Evolutionary conservation across 2,113 vertebrate species (phyloP).

Genomic region (Maccullochella peelii): DNA sequence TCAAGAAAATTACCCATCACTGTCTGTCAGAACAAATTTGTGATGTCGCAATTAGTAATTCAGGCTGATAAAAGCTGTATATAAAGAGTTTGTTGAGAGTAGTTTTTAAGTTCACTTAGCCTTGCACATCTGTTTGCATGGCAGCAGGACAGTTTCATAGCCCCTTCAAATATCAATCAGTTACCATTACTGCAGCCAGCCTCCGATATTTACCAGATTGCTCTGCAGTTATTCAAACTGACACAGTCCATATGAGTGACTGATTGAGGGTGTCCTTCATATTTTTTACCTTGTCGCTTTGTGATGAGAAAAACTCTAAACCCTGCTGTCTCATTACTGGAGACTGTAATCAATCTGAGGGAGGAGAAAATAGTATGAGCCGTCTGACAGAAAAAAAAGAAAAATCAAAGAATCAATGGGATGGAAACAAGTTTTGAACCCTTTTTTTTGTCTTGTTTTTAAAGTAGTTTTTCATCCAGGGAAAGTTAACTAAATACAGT

Average conservation of each 20-base stretch:
- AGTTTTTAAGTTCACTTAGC: constrained; percentile 13
- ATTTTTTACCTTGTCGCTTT: constrained; percentile 53
- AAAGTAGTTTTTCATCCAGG: constrained; percentile 24
- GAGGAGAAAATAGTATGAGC: constrained; percentile 9
- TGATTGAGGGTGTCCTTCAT: constrained; percentile 55
- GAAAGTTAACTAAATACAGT: constrained; percentile 2
- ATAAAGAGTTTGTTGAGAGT: not conserved
- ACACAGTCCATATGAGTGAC: constrained; percentile 65
- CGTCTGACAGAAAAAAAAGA: not conserved
- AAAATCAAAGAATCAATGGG: constrained; percentile 40
- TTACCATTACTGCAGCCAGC: constrained; percentile 46
- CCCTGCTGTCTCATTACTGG: constrained; percentile 48
- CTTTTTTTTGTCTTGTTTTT: constrained; percentile 14
- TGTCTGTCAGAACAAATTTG: not conserved
- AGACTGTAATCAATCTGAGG: constrained; percentile 62
- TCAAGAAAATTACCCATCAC: not conserved
- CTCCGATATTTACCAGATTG: constrained; percentile 47
- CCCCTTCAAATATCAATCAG: constrained; percentile 57
- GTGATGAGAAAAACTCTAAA: constrained; percentile 51
- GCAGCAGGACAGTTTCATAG: constrained; percentile 19
- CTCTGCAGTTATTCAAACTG: constrained; percentile 62
- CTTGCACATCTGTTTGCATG: constrained; percentile 18
- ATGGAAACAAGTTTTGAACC: constrained; percentile 51
- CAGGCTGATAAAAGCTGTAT: not conserved
- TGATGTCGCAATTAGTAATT: not conserved